Evolutionary conservation across 2,113 vertebrate genomes (phyloP).

Genomic region (Lepisosteus oculatus): DNA sequence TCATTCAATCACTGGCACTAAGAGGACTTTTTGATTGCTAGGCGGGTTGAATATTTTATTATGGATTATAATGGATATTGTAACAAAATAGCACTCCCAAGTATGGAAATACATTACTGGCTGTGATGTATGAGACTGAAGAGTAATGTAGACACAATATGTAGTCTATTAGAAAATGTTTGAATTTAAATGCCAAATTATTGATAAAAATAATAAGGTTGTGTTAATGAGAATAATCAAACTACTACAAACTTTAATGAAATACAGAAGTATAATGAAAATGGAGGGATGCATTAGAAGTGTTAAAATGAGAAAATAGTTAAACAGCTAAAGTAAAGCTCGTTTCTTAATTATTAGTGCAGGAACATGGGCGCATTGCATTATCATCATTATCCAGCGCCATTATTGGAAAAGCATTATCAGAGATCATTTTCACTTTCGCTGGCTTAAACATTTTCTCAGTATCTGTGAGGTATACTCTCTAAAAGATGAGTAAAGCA

Average conservation of each 20-base stretch:
- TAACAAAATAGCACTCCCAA: background rate
- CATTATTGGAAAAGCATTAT: background rate
- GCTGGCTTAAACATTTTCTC: background rate
- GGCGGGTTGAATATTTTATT: constrained; percentile 2
- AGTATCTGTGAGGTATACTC: too few relatives aligned
- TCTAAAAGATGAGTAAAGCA: too few relatives aligned
- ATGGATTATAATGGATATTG: constrained; percentile 12
- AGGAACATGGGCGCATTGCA: background rate
- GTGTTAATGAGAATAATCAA: too few relatives aligned
- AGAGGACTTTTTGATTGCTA: constrained; percentile 7
- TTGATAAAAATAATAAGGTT: background rate
- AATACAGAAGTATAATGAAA: too few relatives aligned
- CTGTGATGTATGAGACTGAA: constrained; percentile 2
- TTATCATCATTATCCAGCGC: background rate
- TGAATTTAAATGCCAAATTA: background rate
- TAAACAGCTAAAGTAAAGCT: too few relatives aligned
- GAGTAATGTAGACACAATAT: background rate
- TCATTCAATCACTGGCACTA: constrained; percentile 9
- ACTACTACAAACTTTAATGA: too few relatives aligned
- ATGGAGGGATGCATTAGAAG: too few relatives aligned
- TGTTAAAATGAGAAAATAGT: too few relatives aligned
- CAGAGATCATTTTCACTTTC: background rate
- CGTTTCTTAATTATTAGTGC: too few relatives aligned
- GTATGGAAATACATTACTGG: constrained; percentile 1
- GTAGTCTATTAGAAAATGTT: background rate